Percentiles rank a stretch among this genome's conserved stretches.
Conservation (phyloP, 2,113 vertebrate genomes). For the Ciconia boyciana region DNA sequence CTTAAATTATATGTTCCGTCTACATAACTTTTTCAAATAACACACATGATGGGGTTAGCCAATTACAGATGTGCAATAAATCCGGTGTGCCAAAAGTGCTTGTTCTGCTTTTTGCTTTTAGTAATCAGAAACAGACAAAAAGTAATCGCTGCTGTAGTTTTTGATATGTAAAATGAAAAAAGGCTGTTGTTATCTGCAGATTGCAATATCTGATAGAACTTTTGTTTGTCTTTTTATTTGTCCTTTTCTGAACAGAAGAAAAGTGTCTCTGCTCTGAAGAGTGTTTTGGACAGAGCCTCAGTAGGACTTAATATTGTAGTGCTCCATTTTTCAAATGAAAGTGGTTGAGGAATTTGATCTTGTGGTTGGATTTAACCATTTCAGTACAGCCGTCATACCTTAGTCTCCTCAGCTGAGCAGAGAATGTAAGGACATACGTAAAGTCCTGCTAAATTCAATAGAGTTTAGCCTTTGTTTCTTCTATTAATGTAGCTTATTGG, state of each 20-base stretch:
- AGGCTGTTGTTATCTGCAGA: neutral
- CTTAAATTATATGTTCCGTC: neutral
- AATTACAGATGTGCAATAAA: slow-evolving; percentile 39
- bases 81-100: neutral
- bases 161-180: slow-evolving; percentile 16
- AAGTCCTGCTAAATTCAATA: neutral
- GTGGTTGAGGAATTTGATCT: neutral
- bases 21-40: slow-evolving; percentile 29
- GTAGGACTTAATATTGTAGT: neutral
- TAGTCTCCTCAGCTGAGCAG: neutral
- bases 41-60: neutral
- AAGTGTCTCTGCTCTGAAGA: neutral
- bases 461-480: neutral
- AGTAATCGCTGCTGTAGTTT: neutral
- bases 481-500: neutral
- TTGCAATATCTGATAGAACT: neutral
- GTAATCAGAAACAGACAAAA: slow-evolving; percentile 24
- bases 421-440: neutral
- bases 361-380: neutral
- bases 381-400: neutral
- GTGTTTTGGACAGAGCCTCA: neutral
- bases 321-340: neutral
- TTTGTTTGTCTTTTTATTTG: neutral
- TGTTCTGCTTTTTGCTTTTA: slow-evolving; percentile 15
- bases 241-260: neutral